Evolutionary conservation across 2,113 vertebrate species (phyloP).

Genomic region (Coturnix japonica): DNA sequence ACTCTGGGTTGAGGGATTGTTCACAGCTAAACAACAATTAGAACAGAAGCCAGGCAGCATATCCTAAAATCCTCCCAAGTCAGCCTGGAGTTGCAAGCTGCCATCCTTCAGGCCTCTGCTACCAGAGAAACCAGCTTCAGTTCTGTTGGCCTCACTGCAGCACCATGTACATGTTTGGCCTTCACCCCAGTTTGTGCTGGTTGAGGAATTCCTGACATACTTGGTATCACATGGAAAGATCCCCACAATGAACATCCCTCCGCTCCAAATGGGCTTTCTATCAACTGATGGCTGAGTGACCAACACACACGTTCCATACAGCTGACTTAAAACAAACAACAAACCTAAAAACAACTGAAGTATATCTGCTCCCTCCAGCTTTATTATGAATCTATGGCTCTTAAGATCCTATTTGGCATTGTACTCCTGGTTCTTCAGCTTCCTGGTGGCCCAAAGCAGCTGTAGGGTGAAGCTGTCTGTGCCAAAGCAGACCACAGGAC

Average conservation of each 20-base stretch:
- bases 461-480: background rate
- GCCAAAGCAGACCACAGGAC: background rate
- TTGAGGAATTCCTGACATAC: background rate
- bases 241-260: background rate
- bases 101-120: background rate
- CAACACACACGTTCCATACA: background rate
- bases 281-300: background rate
- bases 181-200: background rate
- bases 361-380: background rate
- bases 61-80: background rate
- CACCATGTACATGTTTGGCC: background rate
- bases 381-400: background rate
- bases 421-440: background rate
- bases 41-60: background rate
- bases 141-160: background rate
- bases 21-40: slow-evolving; percentile 32
- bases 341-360: background rate
- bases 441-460: background rate
- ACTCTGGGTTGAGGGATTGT: background rate
- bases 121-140: background rate
- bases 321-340: background rate
- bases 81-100: background rate
- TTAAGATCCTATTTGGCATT: background rate
- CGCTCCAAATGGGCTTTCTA: background rate
- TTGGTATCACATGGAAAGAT: background rate